Evolutionary conservation across 1,140 invertebrate genomes (phyloP), one percentile per base, ranked within the genome.

Genomic region (Lineus longissimus): DNA sequence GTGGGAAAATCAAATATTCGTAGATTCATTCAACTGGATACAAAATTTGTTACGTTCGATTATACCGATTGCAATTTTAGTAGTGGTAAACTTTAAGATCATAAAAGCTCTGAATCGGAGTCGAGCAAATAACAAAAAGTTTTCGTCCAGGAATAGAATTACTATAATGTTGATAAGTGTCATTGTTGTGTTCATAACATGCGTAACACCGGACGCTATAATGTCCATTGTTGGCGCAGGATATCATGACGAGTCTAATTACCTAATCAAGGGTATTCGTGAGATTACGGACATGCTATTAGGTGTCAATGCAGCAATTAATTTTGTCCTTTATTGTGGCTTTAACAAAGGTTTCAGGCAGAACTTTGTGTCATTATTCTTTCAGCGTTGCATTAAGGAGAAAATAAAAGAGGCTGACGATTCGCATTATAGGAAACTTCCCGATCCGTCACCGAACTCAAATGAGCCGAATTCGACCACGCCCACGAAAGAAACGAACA

Each of bases 91-190:
- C 76, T 86, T 84, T 31, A 87, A 90, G 67, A 85, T 91, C 30
- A 86, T 91, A n/a, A 80, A 85, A 62, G 85, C 88, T 19, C 87
- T 91, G 2, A 86, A 76, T 45, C 70, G 70, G 64, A 74, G 80
- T 65, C 62, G 76, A 13, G 70, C 73, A 0, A 73, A 73, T 43
- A 72, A 75, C 0, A 76, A 76, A 55, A 75, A 71, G 55, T 58
- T 78, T 33, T 73, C 68, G 0, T 72, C 73, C 0, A 43, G 75
- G 23, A 78, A 78, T 59, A 70, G 88, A 31, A 90, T 91, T 60
- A 91, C 90, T 0, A 81, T 91, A 6, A 90, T 90, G 68, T 80
- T 92, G n/a, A 89, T 92, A 55, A 86, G 87, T 6, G 88, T 92
- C 9, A 88, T 92, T 1, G 81, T 91, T 6, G 81, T 91, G 55